A percentile compares a stretch with the other conserved stretches of the same genome.
phyloP scores from a whole-genome alignment of 2,888 invertebrate species.

The Hermaeophaga mercurialis region DNA sequence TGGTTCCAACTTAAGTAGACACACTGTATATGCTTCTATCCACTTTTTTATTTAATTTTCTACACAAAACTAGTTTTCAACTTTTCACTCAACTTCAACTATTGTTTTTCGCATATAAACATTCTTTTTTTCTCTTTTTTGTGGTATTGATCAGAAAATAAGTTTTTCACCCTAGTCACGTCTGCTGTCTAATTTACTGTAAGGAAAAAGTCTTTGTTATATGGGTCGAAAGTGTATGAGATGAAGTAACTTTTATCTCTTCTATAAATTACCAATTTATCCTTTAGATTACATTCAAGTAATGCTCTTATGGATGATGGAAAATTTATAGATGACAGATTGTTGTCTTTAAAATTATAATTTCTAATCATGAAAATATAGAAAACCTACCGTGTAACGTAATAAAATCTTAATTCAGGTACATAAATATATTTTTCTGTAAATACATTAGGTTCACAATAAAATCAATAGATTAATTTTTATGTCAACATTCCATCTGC shows the following conservation, averaged over 20 bases:
- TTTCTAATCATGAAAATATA: no score
- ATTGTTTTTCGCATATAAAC: not conserved
- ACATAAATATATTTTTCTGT: no score
- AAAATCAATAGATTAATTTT: no score
- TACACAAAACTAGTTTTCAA: no score
- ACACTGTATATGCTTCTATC: no score
- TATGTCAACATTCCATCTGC: no score
- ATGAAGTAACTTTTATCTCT: slow-evolving; percentile 15
- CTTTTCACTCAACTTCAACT: no score
- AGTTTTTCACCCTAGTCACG: slow-evolving; percentile 21
- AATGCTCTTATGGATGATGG: slow-evolving; percentile 1
- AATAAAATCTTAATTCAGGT: slow-evolving; percentile 5
- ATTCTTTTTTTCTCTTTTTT: not conserved
- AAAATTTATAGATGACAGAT: not conserved
- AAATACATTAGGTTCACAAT: no score
- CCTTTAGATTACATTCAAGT: slow-evolving; percentile 9
- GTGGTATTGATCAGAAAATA: slow-evolving; percentile 13
- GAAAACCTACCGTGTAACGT: no score
- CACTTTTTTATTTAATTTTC: no score
- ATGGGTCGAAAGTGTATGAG: slow-evolving; percentile 15
- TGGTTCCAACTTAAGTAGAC: no score
- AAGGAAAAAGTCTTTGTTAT: slow-evolving; percentile 18
- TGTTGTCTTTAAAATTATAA: no score
- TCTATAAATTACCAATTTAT: slow-evolving; percentile 18
- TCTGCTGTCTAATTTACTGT: slow-evolving; percentile 21